These are phyloP conservation scores for Rhipidura dahli DNA, from an alignment of 2,113 vertebrate genomes.

Conservation along the genomic window DNA sequence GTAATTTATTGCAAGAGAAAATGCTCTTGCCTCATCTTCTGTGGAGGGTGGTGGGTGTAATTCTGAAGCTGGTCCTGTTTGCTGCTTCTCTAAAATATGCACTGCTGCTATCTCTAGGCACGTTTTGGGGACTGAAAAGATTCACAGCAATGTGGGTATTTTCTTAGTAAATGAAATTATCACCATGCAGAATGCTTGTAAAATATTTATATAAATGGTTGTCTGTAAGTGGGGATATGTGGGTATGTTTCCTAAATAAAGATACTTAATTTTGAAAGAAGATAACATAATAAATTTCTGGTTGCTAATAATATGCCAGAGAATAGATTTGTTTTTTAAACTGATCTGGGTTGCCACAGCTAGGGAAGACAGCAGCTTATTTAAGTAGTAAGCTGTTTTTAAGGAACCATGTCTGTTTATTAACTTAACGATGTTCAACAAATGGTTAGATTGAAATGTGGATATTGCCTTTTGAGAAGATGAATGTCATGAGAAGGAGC, in stretches of 20 bases:
- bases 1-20: slow-evolving; percentile 36
- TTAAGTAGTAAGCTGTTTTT: neutral
- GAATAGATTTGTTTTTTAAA: neutral
- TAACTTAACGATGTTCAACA: neutral
- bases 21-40: neutral
- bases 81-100: slow-evolving; percentile 26
- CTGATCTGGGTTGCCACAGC: neutral
- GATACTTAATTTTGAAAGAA: neutral
- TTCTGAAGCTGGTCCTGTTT: slow-evolving; percentile 42
- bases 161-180: neutral
- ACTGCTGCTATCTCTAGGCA: neutral
- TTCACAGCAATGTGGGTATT: neutral
- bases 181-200: neutral
- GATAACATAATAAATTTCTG: neutral
- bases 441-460: neutral
- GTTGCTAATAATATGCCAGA: neutral
- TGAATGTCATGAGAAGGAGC: neutral
- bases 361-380: neutral
- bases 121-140: neutral
- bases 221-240: neutral
- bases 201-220: neutral
- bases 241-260: neutral
- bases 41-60: slow-evolving; percentile 31
- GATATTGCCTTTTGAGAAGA: neutral
- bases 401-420: neutral